Evolutionary conservation across 1,140 invertebrate species (phyloP).

Genomic region (Ganaspis sp.): DNA sequence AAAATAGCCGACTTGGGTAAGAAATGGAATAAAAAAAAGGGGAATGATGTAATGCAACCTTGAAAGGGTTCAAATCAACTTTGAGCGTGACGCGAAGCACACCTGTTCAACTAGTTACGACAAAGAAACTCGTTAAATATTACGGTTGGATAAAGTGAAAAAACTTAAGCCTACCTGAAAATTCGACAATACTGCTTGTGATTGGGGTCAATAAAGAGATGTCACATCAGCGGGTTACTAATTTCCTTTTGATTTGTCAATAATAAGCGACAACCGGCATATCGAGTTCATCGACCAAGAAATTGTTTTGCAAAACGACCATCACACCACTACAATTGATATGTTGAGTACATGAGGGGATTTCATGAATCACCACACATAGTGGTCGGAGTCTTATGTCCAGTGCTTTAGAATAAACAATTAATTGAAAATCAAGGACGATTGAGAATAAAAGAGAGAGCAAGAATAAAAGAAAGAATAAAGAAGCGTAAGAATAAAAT

Average conservation of each 20-base stretch:
- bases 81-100: not conserved
- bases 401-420: not conserved
- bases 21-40: not conserved
- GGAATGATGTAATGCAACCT: not conserved
- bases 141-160: not conserved
- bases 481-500: no score
- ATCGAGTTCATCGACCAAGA: slow-evolving; percentile 51
- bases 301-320: slow-evolving; percentile 54
- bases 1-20: no score
- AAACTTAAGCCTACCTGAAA: slow-evolving; percentile 8
- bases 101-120: slow-evolving; percentile 4
- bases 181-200: not conserved
- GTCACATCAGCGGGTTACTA: not conserved
- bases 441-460: not conserved
- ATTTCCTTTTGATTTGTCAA: not conserved
- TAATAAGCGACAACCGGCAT: not conserved
- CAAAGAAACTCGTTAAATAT: not conserved
- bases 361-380: slow-evolving; percentile 42
- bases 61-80: slow-evolving; percentile 2
- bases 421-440: not conserved
- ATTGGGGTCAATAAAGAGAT: slow-evolving; percentile 32
- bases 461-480: no score
- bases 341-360: slow-evolving; percentile 34
- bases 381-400: not conserved
- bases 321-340: slow-evolving; percentile 25